Percentiles rank a stretch among this genome's conserved stretches.
Conservation (phyloP, 2,113 vertebrate species). For the Ailurus styani region DNA sequence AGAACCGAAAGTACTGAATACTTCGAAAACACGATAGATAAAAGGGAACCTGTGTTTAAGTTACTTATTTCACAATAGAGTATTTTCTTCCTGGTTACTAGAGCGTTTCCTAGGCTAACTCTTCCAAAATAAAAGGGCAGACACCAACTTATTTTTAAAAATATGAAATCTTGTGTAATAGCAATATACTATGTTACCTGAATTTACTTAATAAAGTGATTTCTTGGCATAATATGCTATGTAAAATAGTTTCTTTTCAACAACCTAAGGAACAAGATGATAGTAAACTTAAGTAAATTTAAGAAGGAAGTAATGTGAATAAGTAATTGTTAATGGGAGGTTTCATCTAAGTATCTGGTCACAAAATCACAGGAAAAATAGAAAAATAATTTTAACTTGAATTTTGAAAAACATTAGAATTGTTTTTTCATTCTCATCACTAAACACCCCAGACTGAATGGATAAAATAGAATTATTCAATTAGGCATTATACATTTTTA, state of each 20-base stretch:
- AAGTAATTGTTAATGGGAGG: neutral
- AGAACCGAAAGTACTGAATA: neutral
- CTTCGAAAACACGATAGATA: neutral
- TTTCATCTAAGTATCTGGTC: neutral
- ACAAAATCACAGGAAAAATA: neutral
- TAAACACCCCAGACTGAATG: neutral
- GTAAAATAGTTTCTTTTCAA: constrained; percentile 37
- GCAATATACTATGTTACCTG: neutral
- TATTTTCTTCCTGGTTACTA: neutral
- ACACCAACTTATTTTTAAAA: neutral
- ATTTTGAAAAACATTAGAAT: neutral
- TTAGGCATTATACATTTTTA: neutral
- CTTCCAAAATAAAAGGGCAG: neutral
- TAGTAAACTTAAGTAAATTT: constrained; percentile 9
- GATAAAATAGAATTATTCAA: neutral
- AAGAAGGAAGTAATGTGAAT: neutral
- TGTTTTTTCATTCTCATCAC: neutral
- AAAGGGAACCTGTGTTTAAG: constrained; percentile 26
- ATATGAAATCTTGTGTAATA: neutral
- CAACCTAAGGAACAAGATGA: neutral
- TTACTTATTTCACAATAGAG: neutral
- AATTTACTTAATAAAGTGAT: neutral
- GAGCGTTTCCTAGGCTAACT: neutral
- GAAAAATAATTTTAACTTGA: neutral
- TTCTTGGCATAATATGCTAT: neutral